Conservation (phyloP, 1,140 invertebrate species). For the Cataglyphis hispanica region DNA sequence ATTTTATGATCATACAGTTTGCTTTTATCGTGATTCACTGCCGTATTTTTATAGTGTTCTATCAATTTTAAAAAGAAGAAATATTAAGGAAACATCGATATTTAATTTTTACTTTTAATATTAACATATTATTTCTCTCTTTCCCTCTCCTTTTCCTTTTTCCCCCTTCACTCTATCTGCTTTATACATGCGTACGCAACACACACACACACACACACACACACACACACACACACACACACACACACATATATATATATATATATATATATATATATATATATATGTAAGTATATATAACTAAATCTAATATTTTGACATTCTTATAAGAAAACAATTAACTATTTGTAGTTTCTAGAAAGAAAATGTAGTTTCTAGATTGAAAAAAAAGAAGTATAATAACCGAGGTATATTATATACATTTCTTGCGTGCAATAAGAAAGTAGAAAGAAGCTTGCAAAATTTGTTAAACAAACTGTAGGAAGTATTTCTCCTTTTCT, state of each 20-base stretch:
- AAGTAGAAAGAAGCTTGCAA: slow-evolving; percentile 5
- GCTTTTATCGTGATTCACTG: slow-evolving; percentile 34
- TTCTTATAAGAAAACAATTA: slow-evolving; percentile 15
- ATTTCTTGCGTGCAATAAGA: slow-evolving; percentile 4
- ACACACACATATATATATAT: neutral
- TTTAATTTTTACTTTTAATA: slow-evolving; percentile 43
- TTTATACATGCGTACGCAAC: too few relatives aligned
- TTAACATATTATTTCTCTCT: too few relatives aligned
- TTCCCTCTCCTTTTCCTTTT: too few relatives aligned
- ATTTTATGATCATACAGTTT: slow-evolving; percentile 51
- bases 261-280: neutral
- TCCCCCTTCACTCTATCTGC: too few relatives aligned
- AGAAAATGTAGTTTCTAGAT: too few relatives aligned
- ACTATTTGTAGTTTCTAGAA: neutral
- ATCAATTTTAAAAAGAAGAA: slow-evolving; percentile 25
- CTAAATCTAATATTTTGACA: neutral
- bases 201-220: too few relatives aligned
- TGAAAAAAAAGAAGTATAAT: neutral
- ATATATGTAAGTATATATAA: neutral
- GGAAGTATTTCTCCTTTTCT: slow-evolving; percentile 7
- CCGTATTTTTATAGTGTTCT: slow-evolving; percentile 25
- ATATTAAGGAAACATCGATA: neutral
- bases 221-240: too few relatives aligned
- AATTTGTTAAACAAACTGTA: slow-evolving; percentile 28
- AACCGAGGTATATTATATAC: neutral